Conservation (phyloP, 2,888 invertebrate genomes). For the Latrodectus hesperus region DNA sequence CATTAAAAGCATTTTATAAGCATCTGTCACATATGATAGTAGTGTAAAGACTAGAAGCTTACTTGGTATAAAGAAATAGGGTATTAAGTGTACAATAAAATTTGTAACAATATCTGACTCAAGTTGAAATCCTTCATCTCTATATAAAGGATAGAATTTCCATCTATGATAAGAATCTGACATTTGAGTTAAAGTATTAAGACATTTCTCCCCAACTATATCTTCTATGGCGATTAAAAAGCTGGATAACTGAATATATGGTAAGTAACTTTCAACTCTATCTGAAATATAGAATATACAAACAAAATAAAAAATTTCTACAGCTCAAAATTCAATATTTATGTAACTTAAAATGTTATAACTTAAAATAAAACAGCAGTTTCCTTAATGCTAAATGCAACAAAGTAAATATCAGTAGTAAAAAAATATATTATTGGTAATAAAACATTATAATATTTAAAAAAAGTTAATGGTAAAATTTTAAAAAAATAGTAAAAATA, state of each 20-base stretch:
- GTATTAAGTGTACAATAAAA: constrained; percentile 21
- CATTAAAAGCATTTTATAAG: not conserved
- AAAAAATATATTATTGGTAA: no score
- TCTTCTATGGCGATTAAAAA: constrained; percentile 15
- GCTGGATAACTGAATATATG: constrained; percentile 8
- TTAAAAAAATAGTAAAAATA: no score
- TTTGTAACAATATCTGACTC: constrained; percentile 19
- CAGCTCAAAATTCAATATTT: not conserved
- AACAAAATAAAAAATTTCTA: not conserved
- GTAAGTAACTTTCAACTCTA: not conserved
- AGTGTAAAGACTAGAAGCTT: not conserved
- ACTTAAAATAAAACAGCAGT: not conserved
- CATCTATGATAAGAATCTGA: constrained; percentile 39
- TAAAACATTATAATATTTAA: no score
- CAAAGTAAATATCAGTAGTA: no score
- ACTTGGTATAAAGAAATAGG: not conserved
- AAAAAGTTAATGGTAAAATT: no score
- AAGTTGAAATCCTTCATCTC: constrained; percentile 56
- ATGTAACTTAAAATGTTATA: not conserved
- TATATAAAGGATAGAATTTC: constrained; percentile 50
- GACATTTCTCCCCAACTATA: constrained; percentile 21
- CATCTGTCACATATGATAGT: not conserved
- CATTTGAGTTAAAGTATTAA: not conserved
- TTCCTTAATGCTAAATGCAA: not conserved
- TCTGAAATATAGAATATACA: constrained; percentile 1